Percentiles rank a stretch among this genome's conserved stretches.
phyloP scores from a whole-genome alignment of 2,797 vertebrate species.

The Cheirogaleus major region DNA sequence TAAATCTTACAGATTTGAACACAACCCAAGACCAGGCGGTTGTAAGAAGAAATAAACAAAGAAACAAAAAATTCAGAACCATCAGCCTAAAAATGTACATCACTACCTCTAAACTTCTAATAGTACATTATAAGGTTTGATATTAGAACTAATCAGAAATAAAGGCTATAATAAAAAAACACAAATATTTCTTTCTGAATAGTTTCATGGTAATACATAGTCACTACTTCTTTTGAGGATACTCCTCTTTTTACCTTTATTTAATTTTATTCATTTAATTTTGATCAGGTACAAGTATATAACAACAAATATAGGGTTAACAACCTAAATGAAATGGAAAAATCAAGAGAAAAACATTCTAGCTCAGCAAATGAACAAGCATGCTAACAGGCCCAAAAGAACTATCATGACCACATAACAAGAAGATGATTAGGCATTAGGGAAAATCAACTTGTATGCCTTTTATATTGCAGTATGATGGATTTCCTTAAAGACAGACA shows the following conservation, averaged over 20 bases:
- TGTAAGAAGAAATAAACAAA: not conserved
- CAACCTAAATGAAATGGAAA: not conserved
- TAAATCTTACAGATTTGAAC: constrained; percentile 70
- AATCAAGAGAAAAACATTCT: constrained; percentile 26
- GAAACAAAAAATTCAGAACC: not conserved
- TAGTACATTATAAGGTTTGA: not conserved
- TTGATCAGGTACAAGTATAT: constrained; percentile 40
- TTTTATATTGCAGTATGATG: not conserved
- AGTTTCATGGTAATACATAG: not conserved
- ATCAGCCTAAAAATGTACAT: constrained; percentile 23
- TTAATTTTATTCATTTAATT: constrained; percentile 54
- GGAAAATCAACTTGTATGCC: not conserved
- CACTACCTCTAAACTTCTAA: not conserved
- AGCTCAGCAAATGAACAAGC: not conserved
- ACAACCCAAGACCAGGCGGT: constrained; percentile 55
- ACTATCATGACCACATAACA: not conserved
- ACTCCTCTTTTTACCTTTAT: constrained; percentile 16
- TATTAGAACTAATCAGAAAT: not conserved
- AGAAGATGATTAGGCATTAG: not conserved
- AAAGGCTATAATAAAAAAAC: not conserved
- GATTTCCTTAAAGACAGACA: not conserved
- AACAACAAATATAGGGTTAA: constrained; percentile 29
- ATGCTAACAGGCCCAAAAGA: not conserved
- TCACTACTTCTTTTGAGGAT: not conserved
- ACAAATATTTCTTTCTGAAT: not conserved